These are phyloP conservation scores for Leptoteleia sp. DNA, from an alignment of 1,140 invertebrate genomes.

Conservation along the genomic window DNA sequence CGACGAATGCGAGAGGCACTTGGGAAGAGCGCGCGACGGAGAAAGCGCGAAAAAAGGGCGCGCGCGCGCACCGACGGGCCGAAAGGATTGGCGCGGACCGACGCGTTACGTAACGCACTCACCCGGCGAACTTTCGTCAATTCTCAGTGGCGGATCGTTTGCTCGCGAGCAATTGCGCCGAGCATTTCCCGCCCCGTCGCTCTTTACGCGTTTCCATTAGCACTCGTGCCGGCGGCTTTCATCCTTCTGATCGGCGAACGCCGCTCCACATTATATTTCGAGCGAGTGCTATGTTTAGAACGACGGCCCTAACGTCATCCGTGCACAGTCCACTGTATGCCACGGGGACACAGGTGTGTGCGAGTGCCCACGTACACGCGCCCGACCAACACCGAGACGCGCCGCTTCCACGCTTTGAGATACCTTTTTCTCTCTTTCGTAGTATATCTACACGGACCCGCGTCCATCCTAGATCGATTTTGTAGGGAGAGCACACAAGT, in stretches of 20 bases:
- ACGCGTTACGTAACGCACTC: slow-evolving; percentile 33
- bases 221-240: slow-evolving; percentile 29
- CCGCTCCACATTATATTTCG: slow-evolving; percentile 78
- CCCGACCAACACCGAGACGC: slow-evolving; percentile 12
- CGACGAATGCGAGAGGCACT: slow-evolving; percentile 31
- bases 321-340: slow-evolving; percentile 16
- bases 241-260: slow-evolving; percentile 59
- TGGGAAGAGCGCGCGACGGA: slow-evolving; percentile 15
- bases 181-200: slow-evolving; percentile 1
- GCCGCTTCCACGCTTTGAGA: slow-evolving; percentile 52
- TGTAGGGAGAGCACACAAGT: slow-evolving; percentile 38
- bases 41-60: background rate
- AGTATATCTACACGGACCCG: slow-evolving; percentile 21
- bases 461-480: slow-evolving; percentile 57
- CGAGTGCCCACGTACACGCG: slow-evolving; percentile 24
- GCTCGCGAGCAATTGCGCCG: background rate
- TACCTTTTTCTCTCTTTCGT: slow-evolving; percentile 33
- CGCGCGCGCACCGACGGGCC: too few species aligned
- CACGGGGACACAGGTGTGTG: slow-evolving; percentile 25
- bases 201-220: slow-evolving; percentile 43
- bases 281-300: slow-evolving; percentile 79
- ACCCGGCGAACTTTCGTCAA: background rate
- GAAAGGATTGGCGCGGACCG: background rate
- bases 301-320: slow-evolving; percentile 56
- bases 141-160: background rate